Percentiles rank a stretch among this genome's conserved stretches.
These are phyloP conservation scores for Sinocyclocheilus anshuiensis DNA, from an alignment of 2,113 vertebrate genomes.

Conservation along the genomic window DNA sequence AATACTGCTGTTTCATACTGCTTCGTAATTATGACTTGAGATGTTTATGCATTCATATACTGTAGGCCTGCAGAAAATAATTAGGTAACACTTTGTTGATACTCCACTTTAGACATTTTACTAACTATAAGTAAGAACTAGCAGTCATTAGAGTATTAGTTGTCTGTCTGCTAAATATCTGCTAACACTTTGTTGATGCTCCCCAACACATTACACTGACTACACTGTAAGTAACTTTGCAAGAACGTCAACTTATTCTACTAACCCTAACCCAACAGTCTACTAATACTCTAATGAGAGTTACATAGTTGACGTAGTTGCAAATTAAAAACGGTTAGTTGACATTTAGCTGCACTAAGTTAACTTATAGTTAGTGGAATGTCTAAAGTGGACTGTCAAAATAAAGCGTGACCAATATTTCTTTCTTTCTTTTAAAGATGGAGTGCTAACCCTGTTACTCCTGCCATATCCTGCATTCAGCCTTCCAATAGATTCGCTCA, in stretches of 20 bases:
- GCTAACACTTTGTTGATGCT: too few relatives aligned
- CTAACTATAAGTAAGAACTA: neutral
- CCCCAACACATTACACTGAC: too few relatives aligned
- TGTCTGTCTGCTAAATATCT: too few relatives aligned
- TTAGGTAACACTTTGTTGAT: neutral
- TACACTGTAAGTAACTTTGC: too few relatives aligned
- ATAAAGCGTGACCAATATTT: neutral
- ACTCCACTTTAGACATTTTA: too few relatives aligned
- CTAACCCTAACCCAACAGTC: neutral
- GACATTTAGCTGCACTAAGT: too few relatives aligned
- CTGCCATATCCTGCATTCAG: constrained; percentile 85
- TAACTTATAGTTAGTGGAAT: too few relatives aligned
- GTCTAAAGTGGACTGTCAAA: neutral
- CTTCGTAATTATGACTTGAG: constrained; percentile 15
- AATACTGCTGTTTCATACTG: constrained; percentile 30
- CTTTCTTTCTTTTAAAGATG: constrained; percentile 52
- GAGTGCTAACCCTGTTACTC: constrained; percentile 88
- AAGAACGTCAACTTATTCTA: neutral
- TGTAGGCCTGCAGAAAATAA: constrained; percentile 44
- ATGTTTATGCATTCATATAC: constrained; percentile 56
- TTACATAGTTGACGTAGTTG: too few relatives aligned
- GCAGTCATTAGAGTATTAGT: too few relatives aligned
- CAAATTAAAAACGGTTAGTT: too few relatives aligned
- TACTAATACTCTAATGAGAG: neutral
- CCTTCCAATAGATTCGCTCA: constrained; percentile 68